Evolutionary conservation across 2,888 invertebrate genomes (phyloP), one percentile per base, ranked within the genome.

Genomic region (Diplolepis rosae): DNA sequence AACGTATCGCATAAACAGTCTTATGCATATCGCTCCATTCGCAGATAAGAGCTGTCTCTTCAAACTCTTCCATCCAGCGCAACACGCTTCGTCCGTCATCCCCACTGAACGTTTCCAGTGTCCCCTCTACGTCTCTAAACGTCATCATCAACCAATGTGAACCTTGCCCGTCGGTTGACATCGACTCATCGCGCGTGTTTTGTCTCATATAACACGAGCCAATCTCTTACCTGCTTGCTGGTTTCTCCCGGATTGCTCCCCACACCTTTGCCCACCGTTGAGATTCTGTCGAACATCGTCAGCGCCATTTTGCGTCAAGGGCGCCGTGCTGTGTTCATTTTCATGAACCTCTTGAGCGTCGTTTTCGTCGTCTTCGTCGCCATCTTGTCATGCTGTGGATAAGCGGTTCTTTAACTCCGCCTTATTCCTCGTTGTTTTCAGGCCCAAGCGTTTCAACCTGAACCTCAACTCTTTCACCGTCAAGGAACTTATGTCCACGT

Each of bases 81-180:
- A 24, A 22, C 0, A 75, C 30, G 15, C 51, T 70, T 11, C 28
- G 68, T 24, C 54, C 68, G 7, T 71, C 66, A 32, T 77, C 74
- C 1, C 72, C 77, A 39, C 69, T 75, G 9, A 77, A 77, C 7
- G 69, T 70, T 72, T n/a, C n/a, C n/a, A n/a, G n/a, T n/a, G n/a
- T n/a, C n/a, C n/a, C n/a, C n/a, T n/a, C n/a, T n/a, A n/a, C 74
- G 45, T 77, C 75, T 15, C 68, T 69, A 7, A 73, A 74, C 27
- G 75, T 68, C 9, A 70, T 22, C 4, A 48, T 48, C 1, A n/a
- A n/a, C n/a, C n/a, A n/a, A 18, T 48, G 45, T 0, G 45, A 48
- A n/a, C 18, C 18, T 18, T 18, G 15, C 18, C 45, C 15, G 7
- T 48, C 45, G 3, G 15, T 18, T 4, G 18, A 28, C 9, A 48